Percentiles rank a stretch among this genome's conserved stretches.
Conservation (phyloP, 2,888 invertebrate species). For the Athalia cordata region DNA sequence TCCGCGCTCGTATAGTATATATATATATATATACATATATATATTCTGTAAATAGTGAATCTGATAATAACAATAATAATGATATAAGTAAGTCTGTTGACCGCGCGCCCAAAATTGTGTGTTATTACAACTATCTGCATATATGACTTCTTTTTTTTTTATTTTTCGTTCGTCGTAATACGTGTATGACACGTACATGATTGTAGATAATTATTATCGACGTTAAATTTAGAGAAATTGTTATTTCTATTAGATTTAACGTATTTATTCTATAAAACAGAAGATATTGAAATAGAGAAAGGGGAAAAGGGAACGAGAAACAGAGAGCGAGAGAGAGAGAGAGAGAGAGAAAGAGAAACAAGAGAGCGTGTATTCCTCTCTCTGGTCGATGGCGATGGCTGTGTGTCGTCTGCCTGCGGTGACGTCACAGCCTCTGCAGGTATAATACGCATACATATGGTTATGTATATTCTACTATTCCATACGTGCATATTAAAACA, state of each 20-base stretch:
- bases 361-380: constrained; percentile 49
- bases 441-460: constrained; percentile 18
- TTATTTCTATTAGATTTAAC: too few relatives aligned
- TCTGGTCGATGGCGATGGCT: constrained; percentile 45
- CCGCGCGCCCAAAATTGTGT: neutral
- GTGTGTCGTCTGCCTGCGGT: constrained; percentile 42
- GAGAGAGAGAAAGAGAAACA: constrained; percentile 48
- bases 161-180: too few relatives aligned
- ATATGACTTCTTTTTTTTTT: neutral
- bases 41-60: neutral
- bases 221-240: too few relatives aligned
- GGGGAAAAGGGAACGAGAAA: constrained; percentile 39
- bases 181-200: too few relatives aligned
- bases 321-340: constrained; percentile 45
- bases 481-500: too few relatives aligned
- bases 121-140: neutral
- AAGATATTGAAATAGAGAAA: constrained; percentile 18
- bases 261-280: too few relatives aligned
- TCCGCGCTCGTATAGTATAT: too few relatives aligned
- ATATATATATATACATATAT: neutral
- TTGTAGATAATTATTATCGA: too few relatives aligned
- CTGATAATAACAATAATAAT: too few relatives aligned
- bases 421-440: constrained; percentile 36
- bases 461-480: neutral
- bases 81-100: too few relatives aligned